Evolutionary conservation across 2,888 invertebrate species (phyloP), one percentile per base, ranked within the genome.

Genomic region (Hesperia comma): DNA sequence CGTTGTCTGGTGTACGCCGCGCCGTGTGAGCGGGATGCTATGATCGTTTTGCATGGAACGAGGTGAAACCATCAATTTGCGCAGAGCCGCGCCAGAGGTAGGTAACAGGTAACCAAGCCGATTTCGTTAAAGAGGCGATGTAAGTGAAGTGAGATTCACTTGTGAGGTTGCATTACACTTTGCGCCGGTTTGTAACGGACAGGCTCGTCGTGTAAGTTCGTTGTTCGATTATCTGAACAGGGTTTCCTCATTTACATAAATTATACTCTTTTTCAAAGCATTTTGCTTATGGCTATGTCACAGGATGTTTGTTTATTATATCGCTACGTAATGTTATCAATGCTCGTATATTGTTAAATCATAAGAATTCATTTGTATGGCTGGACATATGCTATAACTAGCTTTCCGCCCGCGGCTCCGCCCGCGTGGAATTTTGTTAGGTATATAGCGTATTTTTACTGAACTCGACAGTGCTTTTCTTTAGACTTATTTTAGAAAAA

Each of bases 31-130:
- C 79, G 83, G 80, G 90, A 89, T 75, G 85, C 83, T 83, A 80
- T 83, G 87, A 89, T 88, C 85, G 86, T 87, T 90, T 90, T 89
- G 88, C 87, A 86, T 86, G 85, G 80, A 86, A 86, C 84, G 82
- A 86, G 86, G 86, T 87, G 88, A 86, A 91, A 89, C 89, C 89
- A 85, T 87, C 87, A 90, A 91, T 90, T 90, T 91, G 81, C 84
- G 81, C 64, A 26, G 14, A 49, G 61, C 49, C 26, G 61, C 26
- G 51, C 51, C 51, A 79, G 78, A 83, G 83, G 82, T 85, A 85
- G 85, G 51, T 37, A 37, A 79, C 78, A 83, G 83, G 82, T 85
- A 85, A 85, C 84, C 79, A 82, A 78, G 82, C 83, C 83, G 84
- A 83, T 85, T 84, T 81, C 76, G 78, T 76, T 80, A 80, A 77